phyloP scores from a whole-genome alignment of 1,140 invertebrate genomes.

The Drosophila varians region DNA sequence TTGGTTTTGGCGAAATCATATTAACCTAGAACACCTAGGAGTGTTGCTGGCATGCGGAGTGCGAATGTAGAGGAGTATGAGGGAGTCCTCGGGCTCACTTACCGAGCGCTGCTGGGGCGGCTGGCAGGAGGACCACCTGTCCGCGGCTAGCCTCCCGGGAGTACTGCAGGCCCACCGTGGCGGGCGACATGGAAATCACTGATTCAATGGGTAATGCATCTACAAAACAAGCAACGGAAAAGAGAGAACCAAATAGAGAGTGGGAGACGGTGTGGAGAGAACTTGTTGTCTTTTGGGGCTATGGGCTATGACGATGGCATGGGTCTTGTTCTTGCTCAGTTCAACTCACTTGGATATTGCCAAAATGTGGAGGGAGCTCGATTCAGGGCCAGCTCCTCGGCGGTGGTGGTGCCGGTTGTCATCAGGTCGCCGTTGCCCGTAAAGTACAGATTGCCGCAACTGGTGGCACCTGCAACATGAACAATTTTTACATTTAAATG shows the following conservation, averaged over 20 bases:
- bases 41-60: conserved; percentile 39
- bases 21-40: conserved; percentile 36
- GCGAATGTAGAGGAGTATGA: conserved; percentile 15
- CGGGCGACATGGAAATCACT: conserved; percentile 87
- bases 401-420: conserved; percentile 71
- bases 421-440: conserved; percentile 81
- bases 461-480: conserved; percentile 63
- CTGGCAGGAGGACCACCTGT: conserved; percentile 90
- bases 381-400: conserved; percentile 75
- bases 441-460: conserved; percentile 80
- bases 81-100: conserved; percentile 48
- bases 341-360: conserved; percentile 89
- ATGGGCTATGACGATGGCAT: conserved; percentile 2
- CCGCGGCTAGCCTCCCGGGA: conserved; percentile 92
- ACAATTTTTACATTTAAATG: not conserved
- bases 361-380: conserved; percentile 87
- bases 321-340: not conserved
- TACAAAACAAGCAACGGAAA: conserved; percentile 81
- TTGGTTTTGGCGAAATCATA: conserved; percentile 64
- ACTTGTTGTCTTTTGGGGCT: not conserved
- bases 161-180: conserved; percentile 90
- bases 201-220: conserved; percentile 88
- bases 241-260: conserved; percentile 63
- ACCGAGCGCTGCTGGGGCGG: conserved; percentile 84
- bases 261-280: conserved; percentile 6